phyloP scores from a whole-genome alignment of 2,888 invertebrate species.

The Aleiodes leptofemur region DNA sequence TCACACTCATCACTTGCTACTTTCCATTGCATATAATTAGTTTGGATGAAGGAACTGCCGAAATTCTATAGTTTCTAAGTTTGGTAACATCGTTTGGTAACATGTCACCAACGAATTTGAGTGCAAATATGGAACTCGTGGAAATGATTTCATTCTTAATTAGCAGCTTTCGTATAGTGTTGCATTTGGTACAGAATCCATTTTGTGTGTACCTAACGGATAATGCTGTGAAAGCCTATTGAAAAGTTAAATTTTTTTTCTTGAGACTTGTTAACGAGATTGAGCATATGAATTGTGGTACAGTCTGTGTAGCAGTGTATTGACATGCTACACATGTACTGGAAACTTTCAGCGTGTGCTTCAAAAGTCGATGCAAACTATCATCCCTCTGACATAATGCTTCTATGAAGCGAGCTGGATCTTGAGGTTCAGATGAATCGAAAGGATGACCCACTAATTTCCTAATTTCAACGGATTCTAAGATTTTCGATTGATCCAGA shows the following conservation, averaged over 20 bases:
- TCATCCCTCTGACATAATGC: background rate
- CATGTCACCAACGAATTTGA: background rate
- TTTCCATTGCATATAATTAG: background rate
- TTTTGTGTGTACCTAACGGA: too few relatives aligned
- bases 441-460: background rate
- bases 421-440: background rate
- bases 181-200: too few relatives aligned
- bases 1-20: background rate
- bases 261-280: too few relatives aligned
- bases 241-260: too few relatives aligned
- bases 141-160: background rate
- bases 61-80: background rate
- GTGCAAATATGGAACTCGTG: background rate
- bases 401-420: background rate
- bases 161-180: too few relatives aligned
- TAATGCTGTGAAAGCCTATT: too few relatives aligned
- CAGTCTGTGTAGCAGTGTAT: background rate
- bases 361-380: background rate
- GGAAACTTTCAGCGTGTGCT: background rate
- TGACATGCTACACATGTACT: background rate
- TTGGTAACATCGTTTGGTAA: background rate
- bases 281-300: background rate
- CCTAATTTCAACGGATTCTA: background rate
- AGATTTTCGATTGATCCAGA: background rate
- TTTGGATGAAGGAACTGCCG: background rate